Conservation (phyloP, 1,140 invertebrate species). For the Asobara japonica region DNA sequence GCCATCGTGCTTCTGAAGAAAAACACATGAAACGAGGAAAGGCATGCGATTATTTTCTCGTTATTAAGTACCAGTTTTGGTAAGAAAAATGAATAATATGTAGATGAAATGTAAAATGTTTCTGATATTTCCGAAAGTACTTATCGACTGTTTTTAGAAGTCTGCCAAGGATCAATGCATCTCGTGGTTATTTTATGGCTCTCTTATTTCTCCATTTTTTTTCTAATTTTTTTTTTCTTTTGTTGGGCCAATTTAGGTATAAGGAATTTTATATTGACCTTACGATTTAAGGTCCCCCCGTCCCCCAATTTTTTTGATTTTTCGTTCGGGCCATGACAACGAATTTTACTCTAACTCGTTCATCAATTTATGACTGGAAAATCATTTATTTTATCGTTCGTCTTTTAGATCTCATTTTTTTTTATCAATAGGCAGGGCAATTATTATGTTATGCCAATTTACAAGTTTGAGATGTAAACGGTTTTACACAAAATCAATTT, state of each 20-base stretch:
- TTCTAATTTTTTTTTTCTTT: not conserved
- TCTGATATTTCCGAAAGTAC: constrained; percentile 64
- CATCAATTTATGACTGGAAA: not conserved
- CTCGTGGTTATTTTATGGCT: constrained; percentile 20
- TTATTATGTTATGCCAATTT: not conserved
- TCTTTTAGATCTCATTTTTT: not conserved
- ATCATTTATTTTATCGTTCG: not conserved
- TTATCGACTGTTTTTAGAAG: constrained; percentile 65
- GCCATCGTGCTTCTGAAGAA: constrained; percentile 56
- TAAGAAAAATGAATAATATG: constrained; percentile 52
- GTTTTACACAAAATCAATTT: constrained; percentile 12
- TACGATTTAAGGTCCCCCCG: not conserved
- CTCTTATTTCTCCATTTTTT: constrained; percentile 1
- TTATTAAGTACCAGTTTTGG: constrained; percentile 60
- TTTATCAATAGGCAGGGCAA: not conserved
- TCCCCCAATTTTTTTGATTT: constrained; percentile 13
- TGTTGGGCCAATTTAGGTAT: not conserved
- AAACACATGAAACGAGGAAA: constrained; percentile 50
- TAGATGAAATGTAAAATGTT: constrained; percentile 59
- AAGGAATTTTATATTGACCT: constrained; percentile 25
- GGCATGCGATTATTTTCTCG: constrained; percentile 56
- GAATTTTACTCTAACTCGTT: constrained; percentile 22
- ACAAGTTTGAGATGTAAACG: not conserved
- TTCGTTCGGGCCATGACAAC: constrained; percentile 19
- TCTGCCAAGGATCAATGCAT: constrained; percentile 58